Conservation (phyloP, 1,140 invertebrate genomes). For the Lasioglossum baleicum region DNA sequence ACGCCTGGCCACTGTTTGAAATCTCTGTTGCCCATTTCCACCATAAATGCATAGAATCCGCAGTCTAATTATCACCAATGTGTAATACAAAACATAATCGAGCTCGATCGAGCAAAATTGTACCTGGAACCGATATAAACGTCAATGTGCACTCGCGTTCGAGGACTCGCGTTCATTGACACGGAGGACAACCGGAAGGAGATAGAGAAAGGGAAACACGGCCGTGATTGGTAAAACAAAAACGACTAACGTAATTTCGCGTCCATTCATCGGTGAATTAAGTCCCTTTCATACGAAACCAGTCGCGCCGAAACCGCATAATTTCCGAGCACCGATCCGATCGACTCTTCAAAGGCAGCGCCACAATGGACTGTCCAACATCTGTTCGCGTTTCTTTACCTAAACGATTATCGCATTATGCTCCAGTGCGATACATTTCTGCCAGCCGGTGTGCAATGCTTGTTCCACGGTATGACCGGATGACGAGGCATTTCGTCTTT, state of each 20-base stretch:
- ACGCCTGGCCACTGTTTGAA: too few relatives aligned
- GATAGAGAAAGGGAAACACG: neutral
- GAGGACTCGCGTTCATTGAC: neutral
- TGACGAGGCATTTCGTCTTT: conserved; percentile 20
- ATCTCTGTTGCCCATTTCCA: too few relatives aligned
- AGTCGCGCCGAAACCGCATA: conserved; percentile 67
- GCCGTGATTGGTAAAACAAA: conserved; percentile 46
- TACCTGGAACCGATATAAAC: neutral
- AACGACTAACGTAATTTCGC: conserved; percentile 63
- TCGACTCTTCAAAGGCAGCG: conserved; percentile 66
- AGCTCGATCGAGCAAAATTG: too few relatives aligned
- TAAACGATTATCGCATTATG: conserved; percentile 61
- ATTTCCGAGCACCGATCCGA: conserved; percentile 64
- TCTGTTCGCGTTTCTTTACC: conserved; percentile 71
- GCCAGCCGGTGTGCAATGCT: conserved; percentile 26
- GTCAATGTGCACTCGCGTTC: neutral
- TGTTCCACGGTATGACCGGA: conserved; percentile 25
- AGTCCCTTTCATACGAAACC: conserved; percentile 61
- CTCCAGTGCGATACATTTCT: conserved; percentile 60
- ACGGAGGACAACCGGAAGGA: neutral
- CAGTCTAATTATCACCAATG: too few relatives aligned
- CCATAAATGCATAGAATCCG: too few relatives aligned
- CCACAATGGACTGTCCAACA: conserved; percentile 68
- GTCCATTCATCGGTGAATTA: conserved; percentile 73
- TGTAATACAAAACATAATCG: too few relatives aligned